Percentiles rank a stretch among this genome's conserved stretches.
These are phyloP conservation scores for Drosophila parvula DNA, from an alignment of 1,140 invertebrate species.

Conservation along the genomic window DNA sequence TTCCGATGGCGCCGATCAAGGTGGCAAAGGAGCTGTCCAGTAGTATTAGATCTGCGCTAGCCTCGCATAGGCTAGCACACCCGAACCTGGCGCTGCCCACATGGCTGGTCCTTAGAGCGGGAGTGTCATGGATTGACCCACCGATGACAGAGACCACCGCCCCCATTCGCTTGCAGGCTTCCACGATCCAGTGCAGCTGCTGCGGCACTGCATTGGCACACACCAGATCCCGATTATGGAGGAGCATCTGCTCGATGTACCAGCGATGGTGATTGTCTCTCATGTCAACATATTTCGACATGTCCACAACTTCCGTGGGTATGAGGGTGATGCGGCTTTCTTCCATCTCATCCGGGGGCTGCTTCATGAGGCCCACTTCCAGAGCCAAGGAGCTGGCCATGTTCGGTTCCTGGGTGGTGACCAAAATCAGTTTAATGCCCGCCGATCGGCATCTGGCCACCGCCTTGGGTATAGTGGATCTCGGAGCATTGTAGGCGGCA, in stretches of 20 bases:
- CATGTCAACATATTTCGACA: conserved; percentile 20
- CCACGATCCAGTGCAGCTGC: conserved; percentile 48
- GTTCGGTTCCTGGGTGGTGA: neutral
- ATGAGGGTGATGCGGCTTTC: neutral
- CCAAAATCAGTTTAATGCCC: conserved; percentile 59
- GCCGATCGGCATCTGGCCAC: conserved; percentile 42
- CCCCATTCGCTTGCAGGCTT: conserved; percentile 51
- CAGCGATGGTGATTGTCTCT: conserved; percentile 49
- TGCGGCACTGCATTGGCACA: conserved; percentile 19
- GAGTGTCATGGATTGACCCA: conserved; percentile 25
- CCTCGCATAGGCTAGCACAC: conserved; percentile 26
- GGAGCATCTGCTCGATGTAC: conserved; percentile 41
- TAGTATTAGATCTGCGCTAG: conserved; percentile 48
- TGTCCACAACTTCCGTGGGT: conserved; percentile 27
- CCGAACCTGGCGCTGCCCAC: conserved; percentile 44
- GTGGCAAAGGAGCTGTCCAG: conserved; percentile 41
- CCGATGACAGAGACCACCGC: conserved; percentile 57
- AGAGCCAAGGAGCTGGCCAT: conserved; percentile 33
- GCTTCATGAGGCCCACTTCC: conserved; percentile 40
- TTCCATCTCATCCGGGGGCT: neutral
- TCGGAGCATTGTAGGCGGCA: conserved; percentile 34
- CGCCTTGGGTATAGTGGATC: conserved; percentile 7
- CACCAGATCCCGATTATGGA: conserved; percentile 48
- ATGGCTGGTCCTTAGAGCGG: conserved; percentile 26
- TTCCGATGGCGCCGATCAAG: conserved; percentile 28